Evolutionary conservation across 2,888 invertebrate species (phyloP).

Genomic region (Eristalis pertinax): DNA sequence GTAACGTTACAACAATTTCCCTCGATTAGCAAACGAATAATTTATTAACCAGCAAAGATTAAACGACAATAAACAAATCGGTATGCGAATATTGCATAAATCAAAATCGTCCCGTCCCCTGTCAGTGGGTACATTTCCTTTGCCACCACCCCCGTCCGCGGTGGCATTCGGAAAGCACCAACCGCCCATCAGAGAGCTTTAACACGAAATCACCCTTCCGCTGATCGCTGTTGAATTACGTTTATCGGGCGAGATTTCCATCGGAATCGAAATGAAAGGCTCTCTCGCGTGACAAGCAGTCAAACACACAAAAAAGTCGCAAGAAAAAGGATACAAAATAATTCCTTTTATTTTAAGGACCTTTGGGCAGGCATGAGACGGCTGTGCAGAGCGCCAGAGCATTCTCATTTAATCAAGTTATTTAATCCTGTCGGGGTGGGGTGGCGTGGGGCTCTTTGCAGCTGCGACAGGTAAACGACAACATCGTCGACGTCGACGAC

Average conservation of each 20-base stretch:
- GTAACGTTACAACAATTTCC: conserved; percentile 45
- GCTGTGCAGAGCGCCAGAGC: not conserved
- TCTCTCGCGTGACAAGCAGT: conserved; percentile 64
- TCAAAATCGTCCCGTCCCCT: conserved; percentile 46
- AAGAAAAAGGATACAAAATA: conserved; percentile 26
- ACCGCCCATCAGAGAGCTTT: not conserved
- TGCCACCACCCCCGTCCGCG: not conserved
- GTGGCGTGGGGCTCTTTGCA: not conserved
- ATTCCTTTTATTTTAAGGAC: conserved; percentile 37
- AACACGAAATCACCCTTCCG: conserved; percentile 42
- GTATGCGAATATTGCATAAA: conserved; percentile 59
- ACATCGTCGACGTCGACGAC: conserved; percentile 24
- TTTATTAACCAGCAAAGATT: conserved; percentile 63
- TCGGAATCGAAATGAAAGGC: conserved; percentile 56
- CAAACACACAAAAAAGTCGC: conserved; percentile 3
- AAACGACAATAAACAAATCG: conserved; percentile 69
- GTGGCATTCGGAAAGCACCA: not conserved
- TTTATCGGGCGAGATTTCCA: conserved; percentile 52
- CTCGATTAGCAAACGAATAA: conserved; percentile 59
- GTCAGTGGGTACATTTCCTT: not conserved
- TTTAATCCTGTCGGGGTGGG: conserved; percentile 32
- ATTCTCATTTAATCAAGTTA: conserved; percentile 64
- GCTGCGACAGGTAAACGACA: conserved; percentile 51
- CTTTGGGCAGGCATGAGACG: not conserved
- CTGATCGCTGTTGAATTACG: conserved; percentile 56